Evolutionary conservation across 2,113 vertebrate species (phyloP).

Genomic region (Lasiurus cinereus): DNA sequence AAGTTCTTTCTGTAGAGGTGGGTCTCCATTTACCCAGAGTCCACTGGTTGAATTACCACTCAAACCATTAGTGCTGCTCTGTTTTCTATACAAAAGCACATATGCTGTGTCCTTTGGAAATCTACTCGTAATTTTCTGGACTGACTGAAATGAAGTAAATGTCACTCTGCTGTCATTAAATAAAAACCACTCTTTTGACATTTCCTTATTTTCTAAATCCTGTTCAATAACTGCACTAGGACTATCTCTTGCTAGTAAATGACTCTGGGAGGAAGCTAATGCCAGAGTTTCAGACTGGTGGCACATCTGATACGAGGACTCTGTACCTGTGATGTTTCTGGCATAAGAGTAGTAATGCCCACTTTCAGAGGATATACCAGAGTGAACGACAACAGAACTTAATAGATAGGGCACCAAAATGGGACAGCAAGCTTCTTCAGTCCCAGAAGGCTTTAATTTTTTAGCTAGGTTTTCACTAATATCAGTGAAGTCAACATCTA

Average conservation of each 20-base stretch:
- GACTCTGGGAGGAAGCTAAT: slow-evolving; percentile 84
- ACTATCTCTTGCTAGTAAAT: slow-evolving; percentile 81
- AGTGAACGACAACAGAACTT: slow-evolving; percentile 98
- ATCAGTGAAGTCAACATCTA: slow-evolving; percentile 92
- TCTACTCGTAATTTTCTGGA: slow-evolving; percentile 97
- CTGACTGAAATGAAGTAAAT: slow-evolving; percentile 97
- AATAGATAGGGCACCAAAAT: slow-evolving; percentile 92
- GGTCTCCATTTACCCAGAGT: slow-evolving; percentile 92
- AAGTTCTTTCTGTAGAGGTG: slow-evolving; percentile 97
- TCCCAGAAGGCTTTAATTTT: slow-evolving; percentile 96
- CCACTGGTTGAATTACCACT: slow-evolving; percentile 85
- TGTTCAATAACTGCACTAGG: slow-evolving; percentile 84
- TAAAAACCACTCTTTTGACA: slow-evolving; percentile 95
- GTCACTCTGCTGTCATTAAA: slow-evolving; percentile 99
- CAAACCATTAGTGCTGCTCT: slow-evolving; percentile 86
- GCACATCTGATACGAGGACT: slow-evolving; percentile 85
- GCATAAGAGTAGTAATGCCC: slow-evolving; percentile 99
- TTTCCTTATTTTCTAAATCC: slow-evolving; percentile 86
- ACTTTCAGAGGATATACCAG: slow-evolving; percentile 98
- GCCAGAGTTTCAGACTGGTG: slow-evolving; percentile 84
- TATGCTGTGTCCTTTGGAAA: slow-evolving; percentile 99
- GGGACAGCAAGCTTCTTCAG: slow-evolving; percentile 89
- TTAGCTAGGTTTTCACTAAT: slow-evolving; percentile 96
- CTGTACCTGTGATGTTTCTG: slow-evolving; percentile 90
- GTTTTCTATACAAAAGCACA: slow-evolving; percentile 97